phyloP scores from a whole-genome alignment of 2,888 invertebrate genomes.

The Sinotaia quadrata region DNA sequence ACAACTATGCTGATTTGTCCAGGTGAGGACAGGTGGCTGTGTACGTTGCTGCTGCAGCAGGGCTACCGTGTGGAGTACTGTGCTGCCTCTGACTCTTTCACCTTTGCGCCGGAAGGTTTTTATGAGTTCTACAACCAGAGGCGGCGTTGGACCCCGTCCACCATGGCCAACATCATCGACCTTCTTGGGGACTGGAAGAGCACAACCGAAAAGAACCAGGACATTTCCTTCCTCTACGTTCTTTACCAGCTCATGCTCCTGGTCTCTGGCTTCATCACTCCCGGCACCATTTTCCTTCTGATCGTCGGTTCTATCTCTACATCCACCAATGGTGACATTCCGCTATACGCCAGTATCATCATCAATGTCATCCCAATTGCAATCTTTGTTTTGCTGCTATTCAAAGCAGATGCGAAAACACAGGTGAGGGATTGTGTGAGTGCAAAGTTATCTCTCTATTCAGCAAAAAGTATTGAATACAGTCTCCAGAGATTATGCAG shows the following conservation, averaged over 20 bases:
- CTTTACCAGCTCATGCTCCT: slow-evolving; percentile 60
- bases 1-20: too few relatives aligned
- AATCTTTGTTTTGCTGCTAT: slow-evolving; percentile 58
- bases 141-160: slow-evolving; percentile 98
- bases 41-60: slow-evolving; percentile 93
- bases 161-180: slow-evolving; percentile 98
- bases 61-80: slow-evolving; percentile 98
- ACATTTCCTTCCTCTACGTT: slow-evolving; percentile 62
- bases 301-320: slow-evolving; percentile 22
- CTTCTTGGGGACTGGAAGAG: slow-evolving; percentile 73
- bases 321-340: slow-evolving; percentile 7
- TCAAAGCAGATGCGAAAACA: slow-evolving; percentile 44
- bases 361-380: slow-evolving; percentile 55
- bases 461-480: too few relatives aligned
- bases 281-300: slow-evolving; percentile 77
- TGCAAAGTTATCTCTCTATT: too few relatives aligned
- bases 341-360: slow-evolving; percentile 74
- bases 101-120: slow-evolving; percentile 89
- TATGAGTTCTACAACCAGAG: slow-evolving; percentile 92
- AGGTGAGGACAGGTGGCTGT: slow-evolving; percentile 98
- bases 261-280: slow-evolving; percentile 81
- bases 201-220: slow-evolving; percentile 57
- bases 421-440: slow-evolving; percentile 79
- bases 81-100: slow-evolving; percentile 98
- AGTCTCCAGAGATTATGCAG: too few relatives aligned